Evolutionary conservation across 1,140 invertebrate species (phyloP).

Genomic region (Drosophila pseudoobscura): DNA sequence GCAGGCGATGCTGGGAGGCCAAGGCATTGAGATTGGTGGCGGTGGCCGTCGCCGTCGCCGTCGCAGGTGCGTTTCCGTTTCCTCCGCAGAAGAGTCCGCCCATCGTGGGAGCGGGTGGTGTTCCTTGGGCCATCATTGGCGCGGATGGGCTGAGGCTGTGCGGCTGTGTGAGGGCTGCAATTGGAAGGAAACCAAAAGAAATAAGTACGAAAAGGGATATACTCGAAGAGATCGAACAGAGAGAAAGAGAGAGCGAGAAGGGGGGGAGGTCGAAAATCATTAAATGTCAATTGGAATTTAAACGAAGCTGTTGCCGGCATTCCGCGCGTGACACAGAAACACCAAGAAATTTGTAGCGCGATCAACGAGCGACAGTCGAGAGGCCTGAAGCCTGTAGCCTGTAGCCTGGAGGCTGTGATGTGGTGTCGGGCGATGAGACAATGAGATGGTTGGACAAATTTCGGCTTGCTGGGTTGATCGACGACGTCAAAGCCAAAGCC

Average conservation of each 20-base stretch:
- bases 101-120: slow-evolving; percentile 80
- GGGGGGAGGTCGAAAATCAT: slow-evolving; percentile 47
- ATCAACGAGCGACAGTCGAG: slow-evolving; percentile 5
- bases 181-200: background rate
- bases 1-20: slow-evolving; percentile 89
- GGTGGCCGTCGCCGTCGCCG: slow-evolving; percentile 65
- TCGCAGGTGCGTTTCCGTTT: slow-evolving; percentile 73
- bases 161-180: slow-evolving; percentile 61
- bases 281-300: slow-evolving; percentile 81
- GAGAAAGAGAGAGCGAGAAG: no score
- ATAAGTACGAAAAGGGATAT: slow-evolving; percentile 12
- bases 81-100: slow-evolving; percentile 51
- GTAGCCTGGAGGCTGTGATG: no score
- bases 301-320: slow-evolving; percentile 79
- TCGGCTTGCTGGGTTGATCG: slow-evolving; percentile 73
- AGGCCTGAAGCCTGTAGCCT: no score
- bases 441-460: slow-evolving; percentile 68
- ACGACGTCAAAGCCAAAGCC: slow-evolving; percentile 56
- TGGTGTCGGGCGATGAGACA: background rate
- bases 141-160: slow-evolving; percentile 57
- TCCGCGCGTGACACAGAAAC: slow-evolving; percentile 78
- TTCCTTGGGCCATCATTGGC: slow-evolving; percentile 84
- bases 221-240: no score
- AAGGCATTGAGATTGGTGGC: slow-evolving; percentile 87
- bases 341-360: slow-evolving; percentile 76